Conservation (phyloP, 2,797 vertebrate species). For the Aldrovandia affinis region DNA sequence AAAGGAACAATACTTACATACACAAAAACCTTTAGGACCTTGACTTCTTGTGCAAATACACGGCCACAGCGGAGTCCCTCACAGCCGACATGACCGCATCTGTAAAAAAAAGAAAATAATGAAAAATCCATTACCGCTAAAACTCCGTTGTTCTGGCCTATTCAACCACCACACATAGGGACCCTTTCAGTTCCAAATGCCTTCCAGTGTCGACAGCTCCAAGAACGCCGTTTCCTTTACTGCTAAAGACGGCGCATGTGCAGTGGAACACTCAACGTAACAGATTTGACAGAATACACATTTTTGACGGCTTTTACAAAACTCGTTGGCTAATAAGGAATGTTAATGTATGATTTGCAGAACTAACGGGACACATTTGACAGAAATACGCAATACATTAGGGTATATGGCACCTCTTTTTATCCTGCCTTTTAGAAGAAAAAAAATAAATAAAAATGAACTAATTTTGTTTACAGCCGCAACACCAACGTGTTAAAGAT, state of each 20-base stretch:
- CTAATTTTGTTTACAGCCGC: neutral
- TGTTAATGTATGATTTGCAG: no score
- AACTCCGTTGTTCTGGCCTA: constrained; percentile 36
- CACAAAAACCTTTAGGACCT: neutral
- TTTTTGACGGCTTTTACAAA: no score
- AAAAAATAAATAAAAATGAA: no score
- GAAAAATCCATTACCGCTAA: neutral
- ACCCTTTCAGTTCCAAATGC: neutral
- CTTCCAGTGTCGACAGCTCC: neutral
- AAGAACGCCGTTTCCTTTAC: neutral
- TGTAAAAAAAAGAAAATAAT: neutral
- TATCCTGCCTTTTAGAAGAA: no score
- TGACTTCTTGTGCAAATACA: neutral
- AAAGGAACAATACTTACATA: neutral
- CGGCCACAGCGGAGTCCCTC: neutral
- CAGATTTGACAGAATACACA: no score
- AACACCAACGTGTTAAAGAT: neutral
- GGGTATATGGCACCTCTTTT: no score
- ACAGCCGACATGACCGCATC: neutral
- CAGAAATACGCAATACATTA: no score
- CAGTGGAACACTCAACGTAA: no score
- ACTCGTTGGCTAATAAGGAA: no score
- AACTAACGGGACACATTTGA: no score
- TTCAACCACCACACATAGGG: constrained; percentile 26
- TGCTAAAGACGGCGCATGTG: neutral